A percentile compares a stretch with the other conserved stretches of the same genome.
These are phyloP conservation scores for Campylomormyrus numenius DNA, from an alignment of 2,113 vertebrate species.

Conservation along the genomic window DNA sequence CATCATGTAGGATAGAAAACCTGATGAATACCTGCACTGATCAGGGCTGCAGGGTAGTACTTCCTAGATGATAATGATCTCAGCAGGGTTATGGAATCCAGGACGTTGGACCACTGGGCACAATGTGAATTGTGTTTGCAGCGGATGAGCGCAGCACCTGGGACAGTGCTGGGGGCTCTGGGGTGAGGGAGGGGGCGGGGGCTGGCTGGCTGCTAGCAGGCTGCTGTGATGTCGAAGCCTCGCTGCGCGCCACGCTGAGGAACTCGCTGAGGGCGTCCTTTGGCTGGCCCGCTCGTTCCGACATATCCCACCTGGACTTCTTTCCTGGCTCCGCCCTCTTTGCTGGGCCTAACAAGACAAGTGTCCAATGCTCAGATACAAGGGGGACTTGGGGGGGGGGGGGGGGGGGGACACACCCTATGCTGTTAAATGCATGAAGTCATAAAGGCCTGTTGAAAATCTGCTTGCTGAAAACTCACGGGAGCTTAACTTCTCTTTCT, in stretches of 20 bases:
- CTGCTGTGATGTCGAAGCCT: conserved; percentile 45
- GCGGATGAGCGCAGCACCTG: conserved; percentile 27
- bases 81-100: background rate
- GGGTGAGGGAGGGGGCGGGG: background rate
- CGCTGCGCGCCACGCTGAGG: conserved; percentile 62
- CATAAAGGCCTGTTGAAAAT: background rate
- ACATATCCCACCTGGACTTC: conserved; percentile 82
- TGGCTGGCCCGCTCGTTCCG: conserved; percentile 56
- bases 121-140: background rate
- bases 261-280: conserved; percentile 67
- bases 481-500: background rate
- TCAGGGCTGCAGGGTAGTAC: background rate
- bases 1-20: background rate
- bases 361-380: background rate
- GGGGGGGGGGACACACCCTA: background rate
- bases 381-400: background rate
- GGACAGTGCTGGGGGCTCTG: background rate
- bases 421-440: background rate
- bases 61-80: background rate
- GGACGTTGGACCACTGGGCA: background rate
- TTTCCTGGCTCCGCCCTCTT: conserved; percentile 63
- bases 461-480: background rate
- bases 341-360: conserved; percentile 3
- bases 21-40: background rate
- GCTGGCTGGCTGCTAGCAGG: conserved; percentile 20